Evolutionary conservation across 2,888 invertebrate genomes (phyloP).

Genomic region (Dasysyrphus albostriatus): DNA sequence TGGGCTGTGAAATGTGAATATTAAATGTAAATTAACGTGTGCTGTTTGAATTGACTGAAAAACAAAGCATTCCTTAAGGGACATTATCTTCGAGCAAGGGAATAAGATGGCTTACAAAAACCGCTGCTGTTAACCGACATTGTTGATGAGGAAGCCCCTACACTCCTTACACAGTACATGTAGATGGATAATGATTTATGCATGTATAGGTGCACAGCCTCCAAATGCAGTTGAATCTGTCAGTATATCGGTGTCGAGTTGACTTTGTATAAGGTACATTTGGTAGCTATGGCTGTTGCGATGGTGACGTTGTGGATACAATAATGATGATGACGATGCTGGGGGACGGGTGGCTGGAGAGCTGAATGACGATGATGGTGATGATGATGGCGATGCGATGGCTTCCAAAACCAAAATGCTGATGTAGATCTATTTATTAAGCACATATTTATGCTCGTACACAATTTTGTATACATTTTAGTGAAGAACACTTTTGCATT

Average conservation of each 20-base stretch:
- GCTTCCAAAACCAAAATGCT: constrained; percentile 67
- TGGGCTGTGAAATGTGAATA: constrained; percentile 66
- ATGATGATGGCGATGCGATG: constrained; percentile 29
- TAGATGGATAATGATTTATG: not conserved
- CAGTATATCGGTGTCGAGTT: constrained; percentile 23
- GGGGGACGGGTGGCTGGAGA: not conserved
- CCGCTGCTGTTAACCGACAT: constrained; percentile 59
- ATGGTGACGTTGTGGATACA: constrained; percentile 21
- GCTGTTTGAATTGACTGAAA: constrained; percentile 45
- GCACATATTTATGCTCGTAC: constrained; percentile 63
- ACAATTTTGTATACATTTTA: constrained; percentile 58
- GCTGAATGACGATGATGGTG: constrained; percentile 31
- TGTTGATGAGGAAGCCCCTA: constrained; percentile 50
- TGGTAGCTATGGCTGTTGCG: not conserved
- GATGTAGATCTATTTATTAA: constrained; percentile 69
- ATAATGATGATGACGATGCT: constrained; percentile 25
- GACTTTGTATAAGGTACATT: constrained; percentile 15
- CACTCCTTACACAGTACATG: not conserved
- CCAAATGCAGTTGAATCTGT: constrained; percentile 47
- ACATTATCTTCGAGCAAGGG: constrained; percentile 15
- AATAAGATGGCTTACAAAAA: constrained; percentile 56
- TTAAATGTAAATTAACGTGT: constrained; percentile 67
- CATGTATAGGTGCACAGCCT: constrained; percentile 7
- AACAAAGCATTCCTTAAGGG: constrained; percentile 65
- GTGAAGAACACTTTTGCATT: constrained; percentile 60